Percentiles rank a stretch among this genome's conserved stretches.
Conservation (phyloP, 2,888 invertebrate genomes). For the Parascotia fuliginaria region DNA sequence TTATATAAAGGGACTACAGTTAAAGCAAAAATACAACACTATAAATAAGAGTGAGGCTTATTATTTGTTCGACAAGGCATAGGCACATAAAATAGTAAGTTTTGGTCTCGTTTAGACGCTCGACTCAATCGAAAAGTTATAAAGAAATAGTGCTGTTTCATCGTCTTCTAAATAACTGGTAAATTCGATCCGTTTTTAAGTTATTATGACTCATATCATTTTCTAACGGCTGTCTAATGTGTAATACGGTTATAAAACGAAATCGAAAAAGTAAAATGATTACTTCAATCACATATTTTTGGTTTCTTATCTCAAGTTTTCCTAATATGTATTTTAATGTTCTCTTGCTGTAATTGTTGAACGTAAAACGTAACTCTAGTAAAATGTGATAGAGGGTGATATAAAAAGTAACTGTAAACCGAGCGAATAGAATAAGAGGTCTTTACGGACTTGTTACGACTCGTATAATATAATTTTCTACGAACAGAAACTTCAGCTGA, state of each 20-base stretch:
- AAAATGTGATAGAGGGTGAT: no score
- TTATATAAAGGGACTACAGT: no score
- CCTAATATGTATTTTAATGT: slow-evolving; percentile 1
- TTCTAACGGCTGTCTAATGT: slow-evolving; percentile 52
- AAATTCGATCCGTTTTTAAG: slow-evolving; percentile 57
- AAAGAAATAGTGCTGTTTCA: slow-evolving; percentile 68
- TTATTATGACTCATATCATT: slow-evolving; percentile 58
- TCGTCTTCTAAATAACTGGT: slow-evolving; percentile 67
- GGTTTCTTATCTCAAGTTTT: background rate
- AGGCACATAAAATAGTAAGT: no score
- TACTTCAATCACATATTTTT: slow-evolving; percentile 35
- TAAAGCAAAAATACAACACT: no score
- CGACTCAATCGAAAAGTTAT: slow-evolving; percentile 62
- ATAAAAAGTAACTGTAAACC: no score
- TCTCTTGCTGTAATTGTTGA: background rate
- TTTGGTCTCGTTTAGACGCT: slow-evolving; percentile 49
- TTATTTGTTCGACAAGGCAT: no score
- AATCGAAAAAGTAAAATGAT: slow-evolving; percentile 60
- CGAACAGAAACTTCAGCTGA: no score
- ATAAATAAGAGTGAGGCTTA: no score
- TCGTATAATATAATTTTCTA: no score
- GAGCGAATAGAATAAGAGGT: no score
- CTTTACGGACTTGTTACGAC: no score
- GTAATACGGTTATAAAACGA: slow-evolving; percentile 58
- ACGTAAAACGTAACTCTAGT: background rate